Percentiles rank a stretch among this genome's conserved stretches.
These are phyloP conservation scores for Acomys russatus DNA, from an alignment of 2,797 vertebrate species.

Conservation along the genomic window DNA sequence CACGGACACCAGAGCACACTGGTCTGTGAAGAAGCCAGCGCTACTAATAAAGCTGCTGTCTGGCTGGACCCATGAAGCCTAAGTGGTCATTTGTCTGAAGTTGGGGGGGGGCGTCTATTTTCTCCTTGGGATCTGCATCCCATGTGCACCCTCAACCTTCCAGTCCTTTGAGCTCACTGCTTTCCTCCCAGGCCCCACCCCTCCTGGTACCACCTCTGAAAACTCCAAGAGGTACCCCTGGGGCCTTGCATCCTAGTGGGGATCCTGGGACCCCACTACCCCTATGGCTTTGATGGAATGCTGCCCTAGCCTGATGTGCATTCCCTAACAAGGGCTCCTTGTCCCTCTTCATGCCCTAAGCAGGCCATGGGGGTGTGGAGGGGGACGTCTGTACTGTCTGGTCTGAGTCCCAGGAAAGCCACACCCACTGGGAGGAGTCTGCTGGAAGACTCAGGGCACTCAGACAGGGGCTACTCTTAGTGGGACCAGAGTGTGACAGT, in stretches of 20 bases:
- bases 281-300: not conserved
- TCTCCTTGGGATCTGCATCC: not conserved
- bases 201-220: not conserved
- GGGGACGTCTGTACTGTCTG: not conserved
- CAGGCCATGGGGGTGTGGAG: not conserved
- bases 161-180: not conserved
- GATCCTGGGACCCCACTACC: not conserved
- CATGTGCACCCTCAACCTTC: not conserved
- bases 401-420: not conserved
- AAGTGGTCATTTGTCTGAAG: conserved; percentile 14
- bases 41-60: conserved; percentile 87
- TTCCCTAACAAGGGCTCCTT: not conserved
- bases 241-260: not conserved
- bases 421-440: not conserved
- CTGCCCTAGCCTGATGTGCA: not conserved
- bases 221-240: not conserved
- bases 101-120: not conserved
- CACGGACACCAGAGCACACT: conserved; percentile 58
- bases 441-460: too few species aligned
- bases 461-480: not conserved
- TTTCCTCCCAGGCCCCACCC: not conserved
- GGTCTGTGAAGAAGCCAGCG: conserved; percentile 79
- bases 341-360: not conserved
- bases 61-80: conserved; percentile 30
- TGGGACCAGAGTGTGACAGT: not conserved